phyloP scores from a whole-genome alignment of 2,888 invertebrate species.

The Anticlea derivata region DNA sequence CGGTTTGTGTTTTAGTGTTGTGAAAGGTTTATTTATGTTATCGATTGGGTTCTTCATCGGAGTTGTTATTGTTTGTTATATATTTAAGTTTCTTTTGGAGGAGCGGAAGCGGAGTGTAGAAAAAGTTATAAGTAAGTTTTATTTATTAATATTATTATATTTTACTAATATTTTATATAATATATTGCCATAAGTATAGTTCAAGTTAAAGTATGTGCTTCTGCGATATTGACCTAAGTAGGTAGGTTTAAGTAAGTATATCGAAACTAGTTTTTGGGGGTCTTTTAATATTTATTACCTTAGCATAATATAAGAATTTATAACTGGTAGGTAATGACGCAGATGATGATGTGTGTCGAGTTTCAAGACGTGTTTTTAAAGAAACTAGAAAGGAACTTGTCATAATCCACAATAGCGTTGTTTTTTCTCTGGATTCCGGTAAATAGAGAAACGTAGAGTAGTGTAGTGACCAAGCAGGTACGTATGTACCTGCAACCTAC shows the following conservation, averaged over 20 bases:
- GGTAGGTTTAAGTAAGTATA: neutral
- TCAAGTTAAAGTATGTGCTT: too few relatives aligned
- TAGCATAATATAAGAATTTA: neutral
- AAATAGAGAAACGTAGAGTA: too few relatives aligned
- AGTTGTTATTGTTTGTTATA: conserved; percentile 54
- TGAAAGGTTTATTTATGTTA: conserved; percentile 67
- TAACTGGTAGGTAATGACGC: conserved; percentile 4
- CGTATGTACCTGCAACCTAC: too few relatives aligned
- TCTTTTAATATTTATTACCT: neutral
- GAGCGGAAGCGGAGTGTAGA: conserved; percentile 37
- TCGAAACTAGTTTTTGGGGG: conserved; percentile 5
- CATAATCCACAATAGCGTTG: too few relatives aligned
- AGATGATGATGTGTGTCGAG: neutral
- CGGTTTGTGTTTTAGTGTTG: conserved; percentile 71
- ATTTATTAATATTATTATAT: neutral
- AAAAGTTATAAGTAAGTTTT: conserved; percentile 46
- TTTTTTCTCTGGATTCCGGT: too few relatives aligned
- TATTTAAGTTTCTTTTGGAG: conserved; percentile 48
- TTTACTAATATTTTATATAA: too few relatives aligned
- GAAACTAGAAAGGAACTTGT: too few relatives aligned
- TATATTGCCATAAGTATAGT: too few relatives aligned
- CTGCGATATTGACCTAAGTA: neutral
- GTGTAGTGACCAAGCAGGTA: too few relatives aligned
- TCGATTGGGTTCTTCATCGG: conserved; percentile 57
- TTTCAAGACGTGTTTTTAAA: too few relatives aligned